phyloP scores from a whole-genome alignment of 2,113 vertebrate genomes.

The Crotalus viridis region DNA sequence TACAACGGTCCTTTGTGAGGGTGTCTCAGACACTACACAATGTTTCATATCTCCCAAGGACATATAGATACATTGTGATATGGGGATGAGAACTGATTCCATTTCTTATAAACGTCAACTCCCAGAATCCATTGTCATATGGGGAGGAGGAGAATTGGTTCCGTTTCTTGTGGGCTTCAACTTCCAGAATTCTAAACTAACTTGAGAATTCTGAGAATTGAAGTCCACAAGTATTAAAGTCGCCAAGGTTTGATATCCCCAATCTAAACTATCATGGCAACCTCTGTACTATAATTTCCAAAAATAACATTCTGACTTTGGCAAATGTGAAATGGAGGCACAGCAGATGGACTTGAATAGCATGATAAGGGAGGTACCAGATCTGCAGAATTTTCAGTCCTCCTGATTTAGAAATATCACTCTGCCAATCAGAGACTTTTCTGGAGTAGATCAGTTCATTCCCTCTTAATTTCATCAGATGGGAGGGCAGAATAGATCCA shows the following conservation, averaged over 20 bases:
- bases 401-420: neutral
- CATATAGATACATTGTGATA: neutral
- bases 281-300: neutral
- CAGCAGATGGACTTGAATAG: neutral
- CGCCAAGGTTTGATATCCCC: neutral
- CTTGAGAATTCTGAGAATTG: neutral
- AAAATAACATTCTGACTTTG: neutral
- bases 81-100: neutral
- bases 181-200: neutral
- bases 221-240: neutral
- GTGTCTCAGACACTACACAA: neutral
- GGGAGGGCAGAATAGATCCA: neutral
- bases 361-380: neutral
- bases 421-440: neutral
- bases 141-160: neutral
- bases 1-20: neutral
- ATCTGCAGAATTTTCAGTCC: neutral
- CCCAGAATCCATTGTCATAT: neutral
- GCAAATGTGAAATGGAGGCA: neutral
- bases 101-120: too few relatives aligned
- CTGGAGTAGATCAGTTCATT: neutral
- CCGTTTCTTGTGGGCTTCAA: neutral
- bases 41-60: neutral
- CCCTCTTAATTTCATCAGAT: neutral
- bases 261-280: neutral